Evolutionary conservation across 2,888 invertebrate genomes (phyloP).

Genomic region (Eupithecia tripunctaria): DNA sequence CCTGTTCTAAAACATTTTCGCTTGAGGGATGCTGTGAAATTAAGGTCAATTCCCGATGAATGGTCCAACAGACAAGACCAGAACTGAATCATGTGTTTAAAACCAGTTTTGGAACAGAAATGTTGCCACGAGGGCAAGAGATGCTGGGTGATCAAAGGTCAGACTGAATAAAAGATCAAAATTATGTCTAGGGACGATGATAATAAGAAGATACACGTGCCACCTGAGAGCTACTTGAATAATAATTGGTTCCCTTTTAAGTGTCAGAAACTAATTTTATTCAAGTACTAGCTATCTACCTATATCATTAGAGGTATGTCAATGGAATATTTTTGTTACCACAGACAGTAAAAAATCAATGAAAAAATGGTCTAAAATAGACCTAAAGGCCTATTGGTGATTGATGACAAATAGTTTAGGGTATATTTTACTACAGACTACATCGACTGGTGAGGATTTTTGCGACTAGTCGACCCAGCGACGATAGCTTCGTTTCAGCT

Average conservation of each 20-base stretch:
- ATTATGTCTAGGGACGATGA: background rate
- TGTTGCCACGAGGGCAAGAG: background rate
- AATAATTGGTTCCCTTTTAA: background rate
- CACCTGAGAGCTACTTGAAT: background rate
- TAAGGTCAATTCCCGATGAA: background rate
- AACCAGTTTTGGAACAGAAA: background rate
- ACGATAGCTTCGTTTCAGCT: too few relatives aligned
- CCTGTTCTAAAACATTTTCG: background rate
- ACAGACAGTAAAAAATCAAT: too few relatives aligned
- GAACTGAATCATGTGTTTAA: background rate
- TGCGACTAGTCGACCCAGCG: too few relatives aligned
- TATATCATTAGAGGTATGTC: background rate
- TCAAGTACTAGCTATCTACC: background rate
- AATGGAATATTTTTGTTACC: background rate
- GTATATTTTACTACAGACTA: too few relatives aligned
- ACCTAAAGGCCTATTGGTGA: too few relatives aligned
- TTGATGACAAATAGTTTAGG: too few relatives aligned
- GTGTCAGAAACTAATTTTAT: background rate
- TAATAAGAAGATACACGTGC: background rate
- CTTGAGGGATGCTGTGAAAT: conserved; percentile 8
- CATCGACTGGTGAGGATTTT: background rate
- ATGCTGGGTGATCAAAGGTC: background rate
- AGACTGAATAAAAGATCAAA: background rate
- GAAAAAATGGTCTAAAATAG: too few relatives aligned
- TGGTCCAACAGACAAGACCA: background rate